These are phyloP conservation scores for Turritopsis dohrnii DNA, from an alignment of 30 jellyfish, hydroid and myxozoan species.

Conservation along the genomic window DNA sequence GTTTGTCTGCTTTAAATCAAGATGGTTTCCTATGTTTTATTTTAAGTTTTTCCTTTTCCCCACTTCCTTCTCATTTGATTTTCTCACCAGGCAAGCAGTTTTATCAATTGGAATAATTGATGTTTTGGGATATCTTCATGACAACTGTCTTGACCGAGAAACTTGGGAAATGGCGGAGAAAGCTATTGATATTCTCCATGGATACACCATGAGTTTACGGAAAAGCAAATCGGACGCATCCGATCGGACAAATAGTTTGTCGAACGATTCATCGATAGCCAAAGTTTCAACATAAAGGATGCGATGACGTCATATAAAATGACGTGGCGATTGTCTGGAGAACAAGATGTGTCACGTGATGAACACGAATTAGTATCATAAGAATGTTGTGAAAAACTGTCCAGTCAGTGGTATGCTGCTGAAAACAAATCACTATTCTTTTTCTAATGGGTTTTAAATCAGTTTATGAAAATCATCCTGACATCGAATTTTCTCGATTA, in stretches of 20 bases:
- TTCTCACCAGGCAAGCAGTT: conserved; percentile 76
- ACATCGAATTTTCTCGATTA: too few species aligned
- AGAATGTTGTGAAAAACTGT: too few species aligned
- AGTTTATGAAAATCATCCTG: too few species aligned
- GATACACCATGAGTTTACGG: conserved; percentile 56
- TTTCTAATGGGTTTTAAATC: too few species aligned
- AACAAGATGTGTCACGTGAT: too few species aligned
- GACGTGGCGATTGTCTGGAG: not conserved
- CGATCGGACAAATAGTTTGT: not conserved
- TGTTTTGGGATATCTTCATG: conserved; percentile 84
- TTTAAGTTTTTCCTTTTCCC: not conserved
- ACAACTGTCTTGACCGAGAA: conserved; percentile 86
- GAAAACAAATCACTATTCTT: too few species aligned
- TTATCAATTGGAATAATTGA: conserved; percentile 84
- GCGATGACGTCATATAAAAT: not conserved
- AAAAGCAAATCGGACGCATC: conserved; percentile 11
- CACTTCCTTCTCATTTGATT: not conserved
- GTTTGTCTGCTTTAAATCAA: too few species aligned
- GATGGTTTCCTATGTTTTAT: not conserved
- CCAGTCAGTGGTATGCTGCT: too few species aligned
- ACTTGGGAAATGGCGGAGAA: conserved; percentile 98
- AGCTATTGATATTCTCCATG: conserved; percentile 86
- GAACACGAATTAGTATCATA: too few species aligned
- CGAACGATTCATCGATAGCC: not conserved
- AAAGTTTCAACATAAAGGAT: not conserved